phyloP scores from a whole-genome alignment of 2,888 invertebrate species.

The Aleiodes leptofemur region DNA sequence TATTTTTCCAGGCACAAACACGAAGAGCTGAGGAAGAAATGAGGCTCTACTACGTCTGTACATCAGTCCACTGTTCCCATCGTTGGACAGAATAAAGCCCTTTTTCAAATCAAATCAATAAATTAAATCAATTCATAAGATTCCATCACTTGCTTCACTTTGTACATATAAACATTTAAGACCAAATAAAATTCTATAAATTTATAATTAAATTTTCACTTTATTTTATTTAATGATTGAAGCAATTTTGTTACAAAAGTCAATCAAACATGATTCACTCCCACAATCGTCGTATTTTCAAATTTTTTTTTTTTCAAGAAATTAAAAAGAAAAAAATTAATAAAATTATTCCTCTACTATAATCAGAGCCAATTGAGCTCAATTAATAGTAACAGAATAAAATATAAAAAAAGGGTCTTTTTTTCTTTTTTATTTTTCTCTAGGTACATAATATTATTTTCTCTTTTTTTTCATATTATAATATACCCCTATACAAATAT shows the following conservation, averaged over 20 bases:
- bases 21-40: constrained; percentile 98
- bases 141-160: not conserved
- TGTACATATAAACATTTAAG: not conserved
- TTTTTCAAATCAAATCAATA: not conserved
- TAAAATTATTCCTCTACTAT: constrained; percentile 4
- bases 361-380: constrained; percentile 12
- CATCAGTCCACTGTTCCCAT: constrained; percentile 92
- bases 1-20: constrained; percentile 99
- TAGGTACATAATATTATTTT: constrained; percentile 15
- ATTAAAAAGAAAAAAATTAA: constrained; percentile 33
- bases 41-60: constrained; percentile 98
- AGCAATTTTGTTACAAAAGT: constrained; percentile 65
- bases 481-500: constrained; percentile 32
- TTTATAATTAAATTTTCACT: constrained; percentile 53
- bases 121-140: not conserved
- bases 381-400: constrained; percentile 5
- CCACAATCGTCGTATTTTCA: constrained; percentile 51
- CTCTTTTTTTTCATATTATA: not conserved
- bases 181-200: not conserved
- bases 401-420: not conserved
- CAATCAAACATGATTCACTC: constrained; percentile 54
- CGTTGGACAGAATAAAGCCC: constrained; percentile 93
- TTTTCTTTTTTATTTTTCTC: not conserved
- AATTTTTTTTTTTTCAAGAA: constrained; percentile 21
- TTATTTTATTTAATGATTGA: constrained; percentile 63